phyloP scores from a whole-genome alignment of 2,888 invertebrate genomes.

The Magallana nippona region DNA sequence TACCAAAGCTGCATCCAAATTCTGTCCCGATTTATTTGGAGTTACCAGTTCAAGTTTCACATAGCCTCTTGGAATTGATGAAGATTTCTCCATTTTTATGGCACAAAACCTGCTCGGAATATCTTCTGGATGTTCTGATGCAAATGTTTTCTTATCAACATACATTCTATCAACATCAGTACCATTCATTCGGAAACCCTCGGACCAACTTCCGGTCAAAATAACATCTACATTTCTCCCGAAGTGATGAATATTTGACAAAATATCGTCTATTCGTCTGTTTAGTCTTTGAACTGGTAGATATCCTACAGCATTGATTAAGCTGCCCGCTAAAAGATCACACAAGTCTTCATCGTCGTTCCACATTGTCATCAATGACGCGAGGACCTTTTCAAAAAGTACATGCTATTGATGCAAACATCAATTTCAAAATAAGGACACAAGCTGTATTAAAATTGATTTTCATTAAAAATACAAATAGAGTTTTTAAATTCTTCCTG shows the following conservation, averaged over 20 bases:
- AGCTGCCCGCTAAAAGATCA: constrained; percentile 1
- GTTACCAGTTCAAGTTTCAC: background rate
- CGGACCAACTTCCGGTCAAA: constrained; percentile 28
- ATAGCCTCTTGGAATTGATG: background rate
- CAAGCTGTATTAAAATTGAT: too few species aligned
- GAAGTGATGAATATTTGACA: background rate
- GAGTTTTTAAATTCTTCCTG: too few species aligned
- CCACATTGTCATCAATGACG: background rate
- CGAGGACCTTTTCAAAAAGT: too few species aligned
- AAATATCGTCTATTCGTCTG: constrained; percentile 8
- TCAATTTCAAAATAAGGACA: too few species aligned
- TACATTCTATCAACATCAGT: constrained; percentile 37
- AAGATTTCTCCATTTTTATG: background rate
- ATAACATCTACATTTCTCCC: background rate
- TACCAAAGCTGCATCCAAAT: background rate
- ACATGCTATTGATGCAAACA: too few species aligned
- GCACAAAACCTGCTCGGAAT: background rate
- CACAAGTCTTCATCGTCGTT: background rate
- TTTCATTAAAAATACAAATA: too few species aligned
- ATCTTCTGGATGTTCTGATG: background rate
- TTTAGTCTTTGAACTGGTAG: constrained; percentile 2
- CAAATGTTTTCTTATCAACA: background rate
- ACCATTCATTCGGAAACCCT: constrained; percentile 32
- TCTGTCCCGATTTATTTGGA: background rate
- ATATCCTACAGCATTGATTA: background rate